Evolutionary conservation across 2,797 vertebrate genomes (phyloP).

Genomic region (Stomatorhinus walkeri): DNA sequence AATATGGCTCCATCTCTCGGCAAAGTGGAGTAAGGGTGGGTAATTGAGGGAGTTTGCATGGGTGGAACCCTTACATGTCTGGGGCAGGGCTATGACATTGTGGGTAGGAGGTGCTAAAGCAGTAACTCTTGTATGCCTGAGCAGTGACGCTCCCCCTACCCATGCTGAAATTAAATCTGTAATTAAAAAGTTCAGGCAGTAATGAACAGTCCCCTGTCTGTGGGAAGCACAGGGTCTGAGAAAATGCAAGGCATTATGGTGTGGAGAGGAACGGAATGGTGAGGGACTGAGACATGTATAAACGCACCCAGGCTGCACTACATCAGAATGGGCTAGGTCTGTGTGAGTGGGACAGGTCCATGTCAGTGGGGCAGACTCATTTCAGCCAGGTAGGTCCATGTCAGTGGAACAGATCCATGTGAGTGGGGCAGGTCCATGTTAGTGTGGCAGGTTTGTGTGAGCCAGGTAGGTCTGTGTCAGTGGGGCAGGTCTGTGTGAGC

Average conservation of each 20-base stretch:
- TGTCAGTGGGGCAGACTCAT: not conserved
- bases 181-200: not conserved
- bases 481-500: not conserved
- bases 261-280: not conserved
- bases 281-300: not conserved
- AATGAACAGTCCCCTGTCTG: not conserved
- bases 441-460: not conserved
- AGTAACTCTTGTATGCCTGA: not conserved
- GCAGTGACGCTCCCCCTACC: not conserved
- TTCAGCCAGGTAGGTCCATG: not conserved
- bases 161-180: not conserved
- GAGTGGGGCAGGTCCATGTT: not conserved
- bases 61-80: not conserved
- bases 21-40: not conserved
- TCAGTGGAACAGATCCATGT: not conserved
- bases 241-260: not conserved
- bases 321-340: not conserved
- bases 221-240: not conserved
- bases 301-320: not conserved
- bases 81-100: not conserved
- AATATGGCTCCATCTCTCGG: slow-evolving; percentile 2
- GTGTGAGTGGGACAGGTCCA: not conserved
- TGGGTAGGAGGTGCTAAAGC: not conserved
- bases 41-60: not conserved
- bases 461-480: not conserved